Conservation (phyloP, 1,140 invertebrate genomes). For the Pemphigus obesinymphae region DNA sequence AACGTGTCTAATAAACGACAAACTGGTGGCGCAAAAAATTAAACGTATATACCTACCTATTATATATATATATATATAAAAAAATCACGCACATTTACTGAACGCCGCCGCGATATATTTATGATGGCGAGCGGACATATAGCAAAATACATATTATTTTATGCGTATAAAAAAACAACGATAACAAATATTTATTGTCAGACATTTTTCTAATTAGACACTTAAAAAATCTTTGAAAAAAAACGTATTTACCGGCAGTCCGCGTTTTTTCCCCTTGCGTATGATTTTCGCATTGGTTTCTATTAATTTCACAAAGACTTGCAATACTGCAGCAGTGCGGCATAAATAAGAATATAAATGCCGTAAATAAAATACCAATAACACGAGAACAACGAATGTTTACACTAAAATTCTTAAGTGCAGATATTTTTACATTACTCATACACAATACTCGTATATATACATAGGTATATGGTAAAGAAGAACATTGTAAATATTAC, state of each 20-base stretch:
- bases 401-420: constrained; percentile 1
- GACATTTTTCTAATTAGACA: constrained; percentile 40
- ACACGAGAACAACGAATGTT: neutral
- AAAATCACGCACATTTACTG: constrained; percentile 5
- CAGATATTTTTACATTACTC: neutral
- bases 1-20: constrained; percentile 39
- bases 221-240: constrained; percentile 27
- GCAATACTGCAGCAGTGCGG: no score
- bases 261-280: neutral
- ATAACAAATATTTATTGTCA: neutral
- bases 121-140: neutral
- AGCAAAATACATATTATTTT: neutral
- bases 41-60: no score
- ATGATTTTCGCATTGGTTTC: neutral
- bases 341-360: neutral
- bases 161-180: neutral
- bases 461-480: neutral
- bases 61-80: neutral
- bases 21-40: constrained; percentile 39
- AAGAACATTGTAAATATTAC: neutral
- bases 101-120: constrained; percentile 33
- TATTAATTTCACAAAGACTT: neutral
- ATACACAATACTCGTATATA: no score
- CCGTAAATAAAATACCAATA: neutral
- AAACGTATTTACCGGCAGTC: neutral